These are phyloP conservation scores for Ictalurus furcatus DNA, from an alignment of 2,113 vertebrate species.

Conservation along the genomic window DNA sequence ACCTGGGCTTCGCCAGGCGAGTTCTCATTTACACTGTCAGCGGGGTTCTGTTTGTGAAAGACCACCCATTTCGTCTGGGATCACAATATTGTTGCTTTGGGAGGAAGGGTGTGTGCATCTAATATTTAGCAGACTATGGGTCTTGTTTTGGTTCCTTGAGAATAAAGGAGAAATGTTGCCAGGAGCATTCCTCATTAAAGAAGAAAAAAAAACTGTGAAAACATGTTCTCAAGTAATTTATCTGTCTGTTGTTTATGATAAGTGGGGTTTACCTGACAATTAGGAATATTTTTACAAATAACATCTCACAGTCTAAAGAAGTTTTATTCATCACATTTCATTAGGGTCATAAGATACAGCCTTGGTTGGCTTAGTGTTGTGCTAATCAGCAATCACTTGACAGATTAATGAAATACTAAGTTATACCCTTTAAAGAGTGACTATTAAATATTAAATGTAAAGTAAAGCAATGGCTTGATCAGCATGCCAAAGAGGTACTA, in stretches of 20 bases:
- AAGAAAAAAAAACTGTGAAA: neutral
- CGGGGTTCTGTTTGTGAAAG: slow-evolving; percentile 50
- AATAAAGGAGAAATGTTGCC: slow-evolving; percentile 35
- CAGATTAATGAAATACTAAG: slow-evolving; percentile 18
- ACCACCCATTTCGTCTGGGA: slow-evolving; percentile 47
- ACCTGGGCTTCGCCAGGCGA: slow-evolving; percentile 20
- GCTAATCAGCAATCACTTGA: slow-evolving; percentile 34
- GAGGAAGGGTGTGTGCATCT: neutral
- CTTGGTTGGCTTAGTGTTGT: slow-evolving; percentile 10
- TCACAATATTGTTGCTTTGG: slow-evolving; percentile 31
- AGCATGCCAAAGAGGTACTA: neutral
- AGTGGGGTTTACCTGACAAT: slow-evolving; percentile 1
- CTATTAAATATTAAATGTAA: slow-evolving; percentile 4
- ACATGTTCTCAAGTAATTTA: neutral
- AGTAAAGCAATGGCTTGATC: neutral
- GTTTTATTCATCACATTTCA: slow-evolving; percentile 37
- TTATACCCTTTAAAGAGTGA: slow-evolving; percentile 23
- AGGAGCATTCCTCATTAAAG: slow-evolving; percentile 10
- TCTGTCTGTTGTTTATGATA: slow-evolving; percentile 3
- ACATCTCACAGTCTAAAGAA: slow-evolving; percentile 14
- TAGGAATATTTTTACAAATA: slow-evolving; percentile 37
- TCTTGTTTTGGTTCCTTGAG: slow-evolving; percentile 21
- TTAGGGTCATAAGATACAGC: slow-evolving; percentile 18
- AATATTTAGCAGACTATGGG: slow-evolving; percentile 18
- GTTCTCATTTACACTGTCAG: slow-evolving; percentile 50